Conservation (phyloP, 2,797 vertebrate genomes). For the Chrosomus eos region DNA sequence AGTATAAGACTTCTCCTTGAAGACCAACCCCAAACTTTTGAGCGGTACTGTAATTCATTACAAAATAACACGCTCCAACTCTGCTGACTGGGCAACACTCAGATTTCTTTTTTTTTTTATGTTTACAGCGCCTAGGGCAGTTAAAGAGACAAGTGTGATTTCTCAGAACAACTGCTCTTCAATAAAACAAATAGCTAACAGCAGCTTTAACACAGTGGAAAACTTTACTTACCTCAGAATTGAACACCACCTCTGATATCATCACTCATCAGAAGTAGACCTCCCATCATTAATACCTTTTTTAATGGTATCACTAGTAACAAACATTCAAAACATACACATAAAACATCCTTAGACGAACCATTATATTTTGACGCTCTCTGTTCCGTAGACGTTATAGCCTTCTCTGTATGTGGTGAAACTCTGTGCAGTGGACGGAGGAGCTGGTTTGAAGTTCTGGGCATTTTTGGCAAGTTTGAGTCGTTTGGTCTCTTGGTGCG, state of each 20-base stretch:
- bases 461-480: conserved; percentile 96
- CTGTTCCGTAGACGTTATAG: conserved; percentile 99
- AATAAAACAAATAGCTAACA: background rate
- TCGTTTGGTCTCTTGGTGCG: conserved; percentile 94
- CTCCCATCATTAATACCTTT: background rate
- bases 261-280: background rate
- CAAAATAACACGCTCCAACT: background rate
- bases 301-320: conserved; percentile 1
- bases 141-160: background rate
- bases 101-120: background rate
- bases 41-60: background rate
- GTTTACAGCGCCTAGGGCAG: background rate
- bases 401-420: conserved; percentile 99
- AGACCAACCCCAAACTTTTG: background rate
- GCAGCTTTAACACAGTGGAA: background rate
- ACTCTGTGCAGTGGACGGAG: conserved; percentile 92
- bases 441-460: conserved; percentile 96
- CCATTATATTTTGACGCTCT: conserved; percentile 98
- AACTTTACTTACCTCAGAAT: conserved; percentile 18
- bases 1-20: background rate
- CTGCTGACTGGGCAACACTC: background rate
- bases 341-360: conserved; percentile 67
- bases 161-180: conserved; percentile 6
- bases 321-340: conserved; percentile 22
- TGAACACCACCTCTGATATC: background rate